A percentile compares a stretch with the other conserved stretches of the same genome.
Conservation (phyloP, 2,113 vertebrate species). For the Columba janthina region DNA sequence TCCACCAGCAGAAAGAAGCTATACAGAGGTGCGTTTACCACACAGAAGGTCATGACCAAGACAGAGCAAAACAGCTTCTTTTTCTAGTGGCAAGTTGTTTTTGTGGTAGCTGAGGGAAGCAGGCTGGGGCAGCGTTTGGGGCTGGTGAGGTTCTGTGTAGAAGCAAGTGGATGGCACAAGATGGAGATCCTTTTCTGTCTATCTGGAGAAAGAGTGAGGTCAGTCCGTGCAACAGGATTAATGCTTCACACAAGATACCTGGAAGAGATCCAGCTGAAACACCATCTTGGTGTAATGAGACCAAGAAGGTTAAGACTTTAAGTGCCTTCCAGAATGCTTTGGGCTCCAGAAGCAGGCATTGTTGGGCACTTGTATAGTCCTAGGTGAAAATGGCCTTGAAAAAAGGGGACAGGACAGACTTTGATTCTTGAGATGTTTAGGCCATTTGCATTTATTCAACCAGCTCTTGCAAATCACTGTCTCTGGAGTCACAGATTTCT, state of each 20-base stretch:
- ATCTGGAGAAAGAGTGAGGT: not conserved
- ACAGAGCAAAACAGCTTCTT: not conserved
- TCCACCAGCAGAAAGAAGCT: not conserved
- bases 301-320: not conserved
- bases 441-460: not conserved
- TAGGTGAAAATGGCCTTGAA: not conserved
- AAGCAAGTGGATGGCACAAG: not conserved
- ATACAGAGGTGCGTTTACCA: not conserved
- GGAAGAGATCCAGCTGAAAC: not conserved
- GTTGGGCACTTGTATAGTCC: no score
- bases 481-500: not conserved
- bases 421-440: not conserved
- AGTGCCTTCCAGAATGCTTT: conserved; percentile 38
- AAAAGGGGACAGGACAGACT: not conserved
- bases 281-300: not conserved
- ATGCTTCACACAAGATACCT: not conserved
- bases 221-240: not conserved
- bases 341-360: not conserved
- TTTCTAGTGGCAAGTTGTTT: not conserved
- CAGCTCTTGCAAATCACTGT: not conserved
- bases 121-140: not conserved
- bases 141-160: not conserved
- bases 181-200: not conserved
- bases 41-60: not conserved
- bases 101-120: not conserved